Evolutionary conservation across 1,140 invertebrate species (phyloP).

Genomic region (Choristoneura fumiferana): DNA sequence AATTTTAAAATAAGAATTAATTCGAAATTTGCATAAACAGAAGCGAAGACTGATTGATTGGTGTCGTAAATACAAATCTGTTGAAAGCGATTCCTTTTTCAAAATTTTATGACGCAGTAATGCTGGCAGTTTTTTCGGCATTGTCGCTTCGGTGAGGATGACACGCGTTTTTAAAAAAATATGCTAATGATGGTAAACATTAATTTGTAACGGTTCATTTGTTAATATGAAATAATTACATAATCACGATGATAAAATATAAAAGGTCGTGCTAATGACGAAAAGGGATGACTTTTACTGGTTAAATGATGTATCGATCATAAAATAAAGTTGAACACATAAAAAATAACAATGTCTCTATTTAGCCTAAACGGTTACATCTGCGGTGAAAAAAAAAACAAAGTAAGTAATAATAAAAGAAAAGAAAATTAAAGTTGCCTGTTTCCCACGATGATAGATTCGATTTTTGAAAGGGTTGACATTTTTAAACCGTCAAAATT

Average conservation of each 20-base stretch:
- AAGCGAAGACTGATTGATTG: conserved; percentile 58
- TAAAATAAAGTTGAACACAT: conserved; percentile 49
- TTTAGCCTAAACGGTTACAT: conserved; percentile 42
- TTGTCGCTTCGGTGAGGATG: conserved; percentile 33
- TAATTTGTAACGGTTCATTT: conserved; percentile 77
- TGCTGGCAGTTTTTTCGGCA: conserved; percentile 31
- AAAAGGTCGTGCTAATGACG: conserved; percentile 42
- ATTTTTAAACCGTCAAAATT: conserved; percentile 67
- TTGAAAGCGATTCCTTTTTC: conserved; percentile 30
- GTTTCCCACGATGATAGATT: conserved; percentile 50
- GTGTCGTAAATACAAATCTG: conserved; percentile 55
- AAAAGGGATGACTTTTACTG: conserved; percentile 63
- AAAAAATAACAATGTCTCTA: conserved; percentile 51
- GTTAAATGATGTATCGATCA: conserved; percentile 56
- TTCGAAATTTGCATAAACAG: conserved; percentile 51
- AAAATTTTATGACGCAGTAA: conserved; percentile 49
- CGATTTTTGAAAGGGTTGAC: conserved; percentile 56
- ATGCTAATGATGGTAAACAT: conserved; percentile 73
- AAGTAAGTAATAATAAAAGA: conserved; percentile 36
- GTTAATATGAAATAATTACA: conserved; percentile 68
- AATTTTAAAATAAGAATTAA: conserved; percentile 52
- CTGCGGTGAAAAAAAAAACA: conserved; percentile 44
- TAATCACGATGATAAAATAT: conserved; percentile 54
- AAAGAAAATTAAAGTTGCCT: not conserved
- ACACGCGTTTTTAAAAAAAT: conserved; percentile 66